phyloP scores from a whole-genome alignment of 23 tunicate species.

The Corella eumyota region DNA sequence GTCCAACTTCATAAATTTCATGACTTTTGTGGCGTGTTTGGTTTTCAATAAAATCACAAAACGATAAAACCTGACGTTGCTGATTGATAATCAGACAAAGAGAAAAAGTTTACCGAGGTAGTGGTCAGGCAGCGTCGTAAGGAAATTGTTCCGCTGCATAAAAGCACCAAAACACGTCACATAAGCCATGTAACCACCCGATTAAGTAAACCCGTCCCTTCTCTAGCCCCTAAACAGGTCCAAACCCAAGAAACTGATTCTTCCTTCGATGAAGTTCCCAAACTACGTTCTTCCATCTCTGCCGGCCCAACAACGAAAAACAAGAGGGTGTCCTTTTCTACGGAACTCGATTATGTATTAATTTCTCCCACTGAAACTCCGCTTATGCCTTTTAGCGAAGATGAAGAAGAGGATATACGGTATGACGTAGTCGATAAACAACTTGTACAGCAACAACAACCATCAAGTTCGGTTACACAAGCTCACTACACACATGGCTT shows the following conservation, averaged over 20 bases:
- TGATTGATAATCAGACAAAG: conserved; percentile 8
- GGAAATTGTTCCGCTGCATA: conserved; percentile 1
- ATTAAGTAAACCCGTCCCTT: conserved; percentile 23
- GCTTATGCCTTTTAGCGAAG: conserved; percentile 17
- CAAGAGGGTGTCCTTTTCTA: conserved; percentile 67
- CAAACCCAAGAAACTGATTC: conserved; percentile 2
- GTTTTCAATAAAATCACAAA: no score
- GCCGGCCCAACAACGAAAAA: conserved; percentile 3
- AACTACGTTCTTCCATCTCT: not conserved
- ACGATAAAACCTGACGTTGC: not conserved
- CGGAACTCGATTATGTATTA: conserved; percentile 33
- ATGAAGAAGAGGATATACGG: no score
- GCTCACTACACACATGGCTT: conserved; percentile 21
- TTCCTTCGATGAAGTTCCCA: conserved; percentile 10
- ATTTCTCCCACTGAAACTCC: conserved; percentile 44
- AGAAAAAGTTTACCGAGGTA: conserved; percentile 9
- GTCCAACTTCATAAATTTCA: no score
- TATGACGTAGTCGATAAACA: conserved; percentile 14
- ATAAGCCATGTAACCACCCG: conserved; percentile 82
- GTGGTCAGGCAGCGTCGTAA: not conserved
- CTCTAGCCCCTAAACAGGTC: conserved; percentile 10
- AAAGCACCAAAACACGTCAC: conserved; percentile 34
- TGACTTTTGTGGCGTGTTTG: no score
- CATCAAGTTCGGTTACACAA: not conserved
- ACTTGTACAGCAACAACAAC: conserved; percentile 1